These are phyloP conservation scores for Patella depressa DNA, from an alignment of 2,888 invertebrate species.

Conservation along the genomic window DNA sequence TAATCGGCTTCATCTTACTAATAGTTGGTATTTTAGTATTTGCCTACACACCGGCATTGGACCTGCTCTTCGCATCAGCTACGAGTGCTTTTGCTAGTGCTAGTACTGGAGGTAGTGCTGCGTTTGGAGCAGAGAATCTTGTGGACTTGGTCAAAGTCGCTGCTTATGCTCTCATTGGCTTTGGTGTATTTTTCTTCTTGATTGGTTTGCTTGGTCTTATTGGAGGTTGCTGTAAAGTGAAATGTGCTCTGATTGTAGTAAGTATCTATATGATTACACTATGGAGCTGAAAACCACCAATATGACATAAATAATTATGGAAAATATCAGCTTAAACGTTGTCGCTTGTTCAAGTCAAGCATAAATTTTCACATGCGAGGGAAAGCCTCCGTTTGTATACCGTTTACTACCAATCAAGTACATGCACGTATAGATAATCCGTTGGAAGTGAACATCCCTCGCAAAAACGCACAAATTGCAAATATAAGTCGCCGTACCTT, in stretches of 20 bases:
- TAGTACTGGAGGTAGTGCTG: not conserved
- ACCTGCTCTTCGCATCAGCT: not conserved
- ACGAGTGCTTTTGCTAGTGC: not conserved
- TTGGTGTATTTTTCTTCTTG: slow-evolving; percentile 1
- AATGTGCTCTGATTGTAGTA: not conserved
- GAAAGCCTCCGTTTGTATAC: no score
- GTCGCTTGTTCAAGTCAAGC: no score
- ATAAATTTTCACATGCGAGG: no score
- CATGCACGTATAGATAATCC: no score
- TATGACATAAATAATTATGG: no score
- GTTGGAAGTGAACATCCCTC: no score
- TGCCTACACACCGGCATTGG: slow-evolving; percentile 1
- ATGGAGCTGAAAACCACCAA: no score
- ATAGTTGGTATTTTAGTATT: not conserved
- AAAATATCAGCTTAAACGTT: no score
- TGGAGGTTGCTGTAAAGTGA: not conserved
- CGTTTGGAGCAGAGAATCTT: not conserved
- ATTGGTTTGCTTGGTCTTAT: not conserved
- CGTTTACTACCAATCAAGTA: no score
- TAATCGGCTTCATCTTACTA: not conserved
- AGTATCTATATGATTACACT: not conserved
- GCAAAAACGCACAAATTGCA: no score
- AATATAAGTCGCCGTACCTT: no score
- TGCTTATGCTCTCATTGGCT: not conserved
- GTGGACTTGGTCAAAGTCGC: not conserved